Base-by-base conservation (phyloP, 2,113 vertebrate species). In the Phoenicopterus ruber region DNA sequence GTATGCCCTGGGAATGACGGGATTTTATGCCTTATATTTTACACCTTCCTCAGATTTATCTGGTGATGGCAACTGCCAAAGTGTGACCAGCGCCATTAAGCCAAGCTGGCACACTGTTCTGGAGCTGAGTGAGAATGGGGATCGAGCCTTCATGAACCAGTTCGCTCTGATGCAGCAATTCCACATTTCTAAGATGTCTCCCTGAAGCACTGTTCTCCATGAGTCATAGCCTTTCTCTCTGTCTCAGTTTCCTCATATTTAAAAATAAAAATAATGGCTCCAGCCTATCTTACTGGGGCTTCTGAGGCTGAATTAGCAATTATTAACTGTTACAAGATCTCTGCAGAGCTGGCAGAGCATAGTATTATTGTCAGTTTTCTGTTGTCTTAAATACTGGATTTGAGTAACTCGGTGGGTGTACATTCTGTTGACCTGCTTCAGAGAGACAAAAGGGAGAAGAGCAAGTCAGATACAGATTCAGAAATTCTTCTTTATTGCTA, bases 301-400 rank as follows among this genome's bases (percentile, higher is more conserved):
- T 94, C 61, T 85, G 65, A 93, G 77, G 10, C 58, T 82, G 81
- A 94, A 85, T 80, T 91, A 93, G 82, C 49, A 74, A 87, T 89
- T 84, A 87, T 11, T 12, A 94, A 79, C 38, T 42, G 38, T 52
- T 90, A 31, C 1, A 90, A 46, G 28, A 72, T 59, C 47, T 86
- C 73, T 82, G 25, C 49, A 93, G 86, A 79, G 18, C 72, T 94
- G 72, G 29, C 61, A 94, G 38, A 88, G 34, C 17, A 32, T 6
- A 69, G 25, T 28, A 61, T 38, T 49, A 31, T 71, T 61, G 74
- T 76, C 67, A 32, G 14, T 58, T 94, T 92, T 89, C 73, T 86
- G 25, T 52, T 72, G 32, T 69, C 42, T 86, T 65, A 84, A 86
- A 81, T 55, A 83, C 52, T 63, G 17, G 25, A 46, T 84, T 84